Base-by-base conservation (phyloP, 1,140 invertebrate genomes). In the Teleogryllus occipitalis region DNA sequence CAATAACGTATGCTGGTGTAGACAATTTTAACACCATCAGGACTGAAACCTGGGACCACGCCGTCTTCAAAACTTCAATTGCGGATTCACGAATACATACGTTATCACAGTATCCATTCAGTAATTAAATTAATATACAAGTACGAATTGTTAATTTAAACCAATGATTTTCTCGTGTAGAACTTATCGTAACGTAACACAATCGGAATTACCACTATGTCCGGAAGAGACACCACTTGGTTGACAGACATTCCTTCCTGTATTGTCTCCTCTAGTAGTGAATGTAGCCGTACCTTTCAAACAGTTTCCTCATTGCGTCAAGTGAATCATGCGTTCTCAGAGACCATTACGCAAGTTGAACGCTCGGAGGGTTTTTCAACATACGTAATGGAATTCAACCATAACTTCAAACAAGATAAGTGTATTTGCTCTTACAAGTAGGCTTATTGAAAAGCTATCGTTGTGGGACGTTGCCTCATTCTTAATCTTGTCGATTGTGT, bases 361-460 rank as follows among this genome's bases (percentile, higher is more conserved):
- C 27, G 18, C 54, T 65, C 54, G 10, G 18, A 65, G 27, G 54
- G 54, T 65, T 65, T 65, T 65, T 65, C 54, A 65, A 65, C 54
- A 65, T 18, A 18, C 54, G 54, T 65, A 65, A 65, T 65, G 54
- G 54, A 65, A 65, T 65, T 65, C 18, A 65, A 65, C 54, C 18
- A 18, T 65, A 65, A 65, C 54, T 65, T 65, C 54, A 65, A 65
- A 65, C 54, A 65, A 65, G 54, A 65, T 65, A 65, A 65, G 54
- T 10, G 54, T 65, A 65, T 65, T 65, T 65, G 54, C 18, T 65
- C 54, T 10, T 65, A 65, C 54, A 65, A 65, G 54, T 65, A 65
- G 54, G 54, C 54, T 65, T 65, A 65, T 65, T 65, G 54, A 65
- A 65, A 39, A 65, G 54, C 18, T 65, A 65, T 65, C 54, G 54